Evolutionary conservation across 2,888 invertebrate species (phyloP).

Genomic region (Sympetrum striolatum): DNA sequence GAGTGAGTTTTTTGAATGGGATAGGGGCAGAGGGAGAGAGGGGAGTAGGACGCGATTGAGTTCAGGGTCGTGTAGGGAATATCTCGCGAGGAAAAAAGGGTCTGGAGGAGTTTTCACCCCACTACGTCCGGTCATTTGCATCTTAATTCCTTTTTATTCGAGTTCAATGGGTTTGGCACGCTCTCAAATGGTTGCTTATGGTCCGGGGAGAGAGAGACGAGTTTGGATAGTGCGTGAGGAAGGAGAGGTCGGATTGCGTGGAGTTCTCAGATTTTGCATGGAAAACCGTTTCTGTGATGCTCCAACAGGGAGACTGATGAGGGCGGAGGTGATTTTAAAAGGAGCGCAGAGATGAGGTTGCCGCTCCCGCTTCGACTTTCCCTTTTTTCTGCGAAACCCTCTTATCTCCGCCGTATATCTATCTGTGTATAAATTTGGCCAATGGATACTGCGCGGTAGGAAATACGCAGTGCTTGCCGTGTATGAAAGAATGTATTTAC

Average conservation of each 20-base stretch:
- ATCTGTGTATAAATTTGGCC: not conserved
- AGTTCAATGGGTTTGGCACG: constrained; percentile 40
- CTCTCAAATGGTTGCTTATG: constrained; percentile 42
- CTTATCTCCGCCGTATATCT: not conserved
- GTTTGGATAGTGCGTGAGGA: not conserved
- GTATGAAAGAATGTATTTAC: not conserved
- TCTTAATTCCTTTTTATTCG: constrained; percentile 43
- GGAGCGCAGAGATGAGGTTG: not conserved
- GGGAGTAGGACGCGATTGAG: not conserved
- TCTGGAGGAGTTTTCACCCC: not conserved
- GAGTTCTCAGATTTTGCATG: not conserved
- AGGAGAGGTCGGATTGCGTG: not conserved
- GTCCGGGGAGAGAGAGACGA: not conserved
- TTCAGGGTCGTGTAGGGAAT: constrained; percentile 10
- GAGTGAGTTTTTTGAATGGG: constrained; percentile 26
- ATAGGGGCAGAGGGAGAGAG: not conserved
- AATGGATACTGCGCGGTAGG: too few species aligned
- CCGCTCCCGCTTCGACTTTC: not conserved
- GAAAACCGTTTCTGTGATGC: not conserved
- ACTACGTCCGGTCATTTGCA: constrained; percentile 22
- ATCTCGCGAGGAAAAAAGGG: not conserved
- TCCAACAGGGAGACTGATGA: not conserved
- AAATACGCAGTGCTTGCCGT: not conserved
- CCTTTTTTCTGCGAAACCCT: not conserved
- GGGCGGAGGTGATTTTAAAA: not conserved